Percentiles rank a stretch among this genome's conserved stretches.
phyloP scores from a whole-genome alignment of 2,888 invertebrate species.

The Zootermopsis nevadensis region DNA sequence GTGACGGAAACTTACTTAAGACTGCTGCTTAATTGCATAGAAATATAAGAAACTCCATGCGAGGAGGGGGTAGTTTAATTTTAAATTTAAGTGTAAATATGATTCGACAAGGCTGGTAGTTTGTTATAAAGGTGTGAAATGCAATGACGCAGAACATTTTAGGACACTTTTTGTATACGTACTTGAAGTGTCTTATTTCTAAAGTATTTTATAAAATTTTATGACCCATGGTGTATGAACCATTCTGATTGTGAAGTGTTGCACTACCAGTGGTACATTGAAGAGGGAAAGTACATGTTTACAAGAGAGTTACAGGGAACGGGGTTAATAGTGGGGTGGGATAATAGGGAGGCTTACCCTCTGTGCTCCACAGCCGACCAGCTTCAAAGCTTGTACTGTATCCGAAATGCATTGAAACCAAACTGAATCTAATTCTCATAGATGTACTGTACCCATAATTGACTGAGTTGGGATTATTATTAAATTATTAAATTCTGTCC shows the following conservation, averaged over 20 bases:
- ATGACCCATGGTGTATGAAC: background rate
- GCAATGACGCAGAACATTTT: too few species aligned
- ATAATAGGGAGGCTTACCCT: constrained; percentile 10
- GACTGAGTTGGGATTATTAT: background rate
- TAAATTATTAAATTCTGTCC: constrained; percentile 16
- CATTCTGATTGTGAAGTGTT: background rate
- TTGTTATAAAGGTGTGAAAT: too few species aligned
- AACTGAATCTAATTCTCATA: constrained; percentile 16
- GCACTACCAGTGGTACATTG: background rate
- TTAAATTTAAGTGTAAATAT: too few species aligned
- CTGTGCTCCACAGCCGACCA: constrained; percentile 11
- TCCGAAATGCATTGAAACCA: constrained; percentile 27
- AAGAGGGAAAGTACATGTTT: background rate
- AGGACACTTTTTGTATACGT: too few species aligned
- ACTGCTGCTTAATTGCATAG: too few species aligned
- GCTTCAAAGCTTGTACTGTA: constrained; percentile 7
- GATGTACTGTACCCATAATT: constrained; percentile 10
- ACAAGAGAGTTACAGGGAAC: background rate
- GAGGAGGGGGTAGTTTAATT: too few species aligned
- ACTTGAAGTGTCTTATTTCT: background rate
- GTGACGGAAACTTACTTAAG: too few species aligned
- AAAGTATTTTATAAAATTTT: background rate
- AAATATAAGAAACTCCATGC: too few species aligned
- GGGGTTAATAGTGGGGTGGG: background rate
- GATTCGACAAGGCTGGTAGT: too few species aligned